Evolutionary conservation across 2,113 vertebrate genomes (phyloP), one percentile per base, ranked within the genome.

Genomic region (Festucalex cinctus): DNA sequence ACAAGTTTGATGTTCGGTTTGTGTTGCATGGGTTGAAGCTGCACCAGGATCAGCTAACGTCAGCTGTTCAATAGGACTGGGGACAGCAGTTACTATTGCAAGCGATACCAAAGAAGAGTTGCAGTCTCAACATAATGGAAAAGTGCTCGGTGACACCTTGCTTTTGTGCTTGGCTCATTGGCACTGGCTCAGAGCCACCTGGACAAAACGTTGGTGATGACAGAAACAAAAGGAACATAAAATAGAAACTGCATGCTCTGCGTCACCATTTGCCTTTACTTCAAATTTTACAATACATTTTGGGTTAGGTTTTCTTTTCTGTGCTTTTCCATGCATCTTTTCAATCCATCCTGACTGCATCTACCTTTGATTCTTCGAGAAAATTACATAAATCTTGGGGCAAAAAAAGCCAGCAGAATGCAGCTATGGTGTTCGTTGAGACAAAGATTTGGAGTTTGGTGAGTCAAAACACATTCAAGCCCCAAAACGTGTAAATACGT

Each of bases 21-120:
- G 43, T 44, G 63, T 63, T 53, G 32, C 20, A 61, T 17, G 24
- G 46, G 66, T 48, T 73, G 66, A 64, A n/a, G 69, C 36, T 1
- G 48, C n/a, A 70, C 20, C 1, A 22, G n/a, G 76, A 78, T 85
- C 86, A 82, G 83, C 85, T 32, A 14, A 32, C 13, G 7, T 57
- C 13, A 32, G 14, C 54, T 32, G 26, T 2, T 32, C 88, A 83
- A 87, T 87, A 85, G 70, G 69, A 83, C 48, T 66, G 58, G 75
- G 79, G 79, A 85, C 85, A 84, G 85, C 85, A 86, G 90, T 87
- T 87, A 88, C 89, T 87, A 86, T 84, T 85, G 86, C 84, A 75
- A 75, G 80, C 84, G 59, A 65, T 76, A 66, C 70, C 51, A 24
- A 56, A 43, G 56, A 73, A 87, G 78, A 86, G 80, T 69, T 88